Percentiles rank a stretch among this genome's conserved stretches.
These are phyloP conservation scores for Enteromius thamalakanensis DNA, from an alignment of 2,797 vertebrate genomes.

Conservation along the genomic window DNA sequence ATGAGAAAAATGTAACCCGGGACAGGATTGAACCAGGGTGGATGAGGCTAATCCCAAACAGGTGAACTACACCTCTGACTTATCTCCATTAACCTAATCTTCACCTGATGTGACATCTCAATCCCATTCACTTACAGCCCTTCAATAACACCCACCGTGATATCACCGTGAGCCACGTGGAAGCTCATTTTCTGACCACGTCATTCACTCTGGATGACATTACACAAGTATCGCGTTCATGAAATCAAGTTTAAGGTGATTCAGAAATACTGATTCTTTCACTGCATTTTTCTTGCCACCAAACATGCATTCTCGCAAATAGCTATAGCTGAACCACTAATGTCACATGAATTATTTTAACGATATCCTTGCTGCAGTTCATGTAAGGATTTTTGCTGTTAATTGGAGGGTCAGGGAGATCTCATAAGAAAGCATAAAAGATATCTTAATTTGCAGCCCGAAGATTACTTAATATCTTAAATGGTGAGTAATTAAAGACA, in stretches of 20 bases:
- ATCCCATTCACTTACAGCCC: background rate
- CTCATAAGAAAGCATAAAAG: too few species aligned
- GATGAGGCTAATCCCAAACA: constrained; percentile 66
- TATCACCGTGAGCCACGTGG: background rate
- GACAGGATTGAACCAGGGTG: constrained; percentile 66
- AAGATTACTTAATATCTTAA: too few species aligned
- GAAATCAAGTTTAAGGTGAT: background rate
- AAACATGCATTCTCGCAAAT: background rate
- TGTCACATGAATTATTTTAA: too few species aligned
- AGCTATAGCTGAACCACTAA: too few species aligned
- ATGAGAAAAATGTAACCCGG: constrained; percentile 59
- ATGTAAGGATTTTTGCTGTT: too few species aligned
- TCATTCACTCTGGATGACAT: background rate
- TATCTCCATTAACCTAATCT: constrained; percentile 7
- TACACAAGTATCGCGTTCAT: background rate
- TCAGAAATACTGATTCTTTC: background rate
- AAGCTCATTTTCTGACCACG: background rate
- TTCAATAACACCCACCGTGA: constrained; percentile 13
- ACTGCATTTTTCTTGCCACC: background rate
- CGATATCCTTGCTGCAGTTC: too few species aligned
- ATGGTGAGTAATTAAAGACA: too few species aligned
- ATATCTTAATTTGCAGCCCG: too few species aligned
- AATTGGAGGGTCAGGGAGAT: too few species aligned
- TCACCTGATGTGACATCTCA: background rate
- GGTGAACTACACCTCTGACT: constrained; percentile 65